Evolutionary conservation across 2,888 invertebrate genomes (phyloP).

Genomic region (Acanthosepion lycidas): DNA sequence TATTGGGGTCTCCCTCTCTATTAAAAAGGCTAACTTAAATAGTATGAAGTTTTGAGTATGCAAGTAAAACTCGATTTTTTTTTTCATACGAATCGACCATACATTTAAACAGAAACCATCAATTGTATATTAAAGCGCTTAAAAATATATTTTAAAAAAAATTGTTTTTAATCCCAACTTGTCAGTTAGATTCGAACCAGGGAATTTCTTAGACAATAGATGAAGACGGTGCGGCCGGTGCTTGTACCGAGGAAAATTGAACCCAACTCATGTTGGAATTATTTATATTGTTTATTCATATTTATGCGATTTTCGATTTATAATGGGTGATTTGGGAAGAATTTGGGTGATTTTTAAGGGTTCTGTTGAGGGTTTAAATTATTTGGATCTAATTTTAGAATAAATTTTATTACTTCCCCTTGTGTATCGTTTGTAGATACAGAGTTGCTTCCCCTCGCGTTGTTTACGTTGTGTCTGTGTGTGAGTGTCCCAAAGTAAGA

Average conservation of each 20-base stretch:
- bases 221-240: slow-evolving; percentile 16
- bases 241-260: background rate
- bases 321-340: background rate
- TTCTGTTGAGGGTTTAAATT: background rate
- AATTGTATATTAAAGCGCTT: background rate
- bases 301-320: background rate
- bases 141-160: background rate
- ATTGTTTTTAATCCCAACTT: background rate
- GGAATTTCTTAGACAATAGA: background rate
- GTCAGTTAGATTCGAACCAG: background rate
- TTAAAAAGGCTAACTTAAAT: too few species aligned
- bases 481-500: slow-evolving; percentile 22
- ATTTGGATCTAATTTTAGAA: background rate
- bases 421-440: background rate
- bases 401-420: background rate
- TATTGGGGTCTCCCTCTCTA: background rate
- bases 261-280: background rate
- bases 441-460: background rate
- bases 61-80: background rate
- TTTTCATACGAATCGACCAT: background rate
- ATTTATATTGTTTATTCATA: background rate
- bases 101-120: background rate
- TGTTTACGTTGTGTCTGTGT: slow-evolving; percentile 22
- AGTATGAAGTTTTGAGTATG: too few species aligned
- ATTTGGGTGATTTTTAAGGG: background rate